Evolutionary conservation across 2,888 invertebrate species (phyloP).

Genomic region (Nezara viridula): DNA sequence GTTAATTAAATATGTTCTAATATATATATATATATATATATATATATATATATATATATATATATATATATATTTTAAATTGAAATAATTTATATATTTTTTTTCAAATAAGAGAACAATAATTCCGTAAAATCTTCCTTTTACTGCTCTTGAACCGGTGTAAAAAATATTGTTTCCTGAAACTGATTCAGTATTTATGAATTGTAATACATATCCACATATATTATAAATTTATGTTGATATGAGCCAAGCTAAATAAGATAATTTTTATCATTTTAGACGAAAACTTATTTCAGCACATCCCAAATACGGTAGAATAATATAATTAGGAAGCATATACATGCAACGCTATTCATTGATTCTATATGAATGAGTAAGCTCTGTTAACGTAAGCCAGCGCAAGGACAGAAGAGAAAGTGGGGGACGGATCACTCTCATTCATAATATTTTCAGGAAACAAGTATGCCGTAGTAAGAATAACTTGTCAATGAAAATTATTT

Average conservation of each 20-base stretch:
- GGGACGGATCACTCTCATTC: conserved; percentile 55
- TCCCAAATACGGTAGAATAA: not conserved
- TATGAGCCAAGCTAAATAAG: not conserved
- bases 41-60: too few species aligned
- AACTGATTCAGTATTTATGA: too few species aligned
- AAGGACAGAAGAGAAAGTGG: conserved; percentile 33
- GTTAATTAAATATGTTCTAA: too few species aligned
- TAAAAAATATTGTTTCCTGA: too few species aligned
- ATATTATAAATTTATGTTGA: not conserved
- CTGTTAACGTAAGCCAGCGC: conserved; percentile 23
- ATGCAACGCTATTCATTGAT: conserved; percentile 2
- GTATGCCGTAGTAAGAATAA: conserved; percentile 13
- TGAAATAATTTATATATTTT: too few species aligned
- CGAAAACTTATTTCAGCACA: not conserved
- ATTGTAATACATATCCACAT: too few species aligned
- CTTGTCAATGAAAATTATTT: conserved; percentile 23
- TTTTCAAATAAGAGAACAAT: not conserved
- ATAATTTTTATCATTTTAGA: not conserved
- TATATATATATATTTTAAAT: too few species aligned
- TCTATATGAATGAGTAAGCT: conserved; percentile 20
- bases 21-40: too few species aligned
- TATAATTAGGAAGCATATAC: not conserved
- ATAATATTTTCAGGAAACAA: conserved; percentile 60
- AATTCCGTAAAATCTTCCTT: not conserved
- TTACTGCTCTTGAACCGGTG: not conserved